Evolutionary conservation across 2,888 invertebrate species (phyloP).

Genomic region (Yponomeuta malinellus): DNA sequence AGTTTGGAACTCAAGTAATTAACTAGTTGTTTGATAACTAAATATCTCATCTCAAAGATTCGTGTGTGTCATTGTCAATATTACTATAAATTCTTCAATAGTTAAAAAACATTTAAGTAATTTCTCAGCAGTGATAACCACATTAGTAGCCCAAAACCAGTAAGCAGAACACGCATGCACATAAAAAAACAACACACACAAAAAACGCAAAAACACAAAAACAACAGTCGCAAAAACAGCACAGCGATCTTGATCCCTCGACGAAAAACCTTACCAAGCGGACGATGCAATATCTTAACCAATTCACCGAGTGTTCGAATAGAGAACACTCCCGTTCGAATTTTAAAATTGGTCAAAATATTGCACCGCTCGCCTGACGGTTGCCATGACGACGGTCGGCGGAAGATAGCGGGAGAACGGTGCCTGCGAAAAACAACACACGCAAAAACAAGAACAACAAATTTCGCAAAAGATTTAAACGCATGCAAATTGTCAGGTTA

Average conservation of each 20-base stretch:
- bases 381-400: slow-evolving; percentile 16
- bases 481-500: too few species aligned
- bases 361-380: slow-evolving; percentile 68
- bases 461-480: background rate
- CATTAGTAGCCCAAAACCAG: background rate
- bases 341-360: slow-evolving; percentile 73
- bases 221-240: slow-evolving; percentile 20
- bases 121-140: background rate
- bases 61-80: too few species aligned
- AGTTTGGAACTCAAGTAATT: too few species aligned
- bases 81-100: too few species aligned
- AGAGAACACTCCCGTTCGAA: slow-evolving; percentile 25
- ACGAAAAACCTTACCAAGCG: slow-evolving; percentile 51
- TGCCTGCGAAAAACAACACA: background rate
- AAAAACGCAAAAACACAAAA: slow-evolving; percentile 20
- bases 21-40: too few species aligned
- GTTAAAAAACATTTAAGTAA: background rate
- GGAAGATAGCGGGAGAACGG: background rate
- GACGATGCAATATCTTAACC: slow-evolving; percentile 76
- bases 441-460: background rate
- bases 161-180: slow-evolving; percentile 17
- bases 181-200: slow-evolving; percentile 21
- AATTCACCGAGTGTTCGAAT: slow-evolving; percentile 48
- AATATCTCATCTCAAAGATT: too few species aligned
- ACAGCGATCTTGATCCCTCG: slow-evolving; percentile 28